Percentiles rank a stretch among this genome's conserved stretches.
phyloP scores from a whole-genome alignment of 1,140 invertebrate species.

The Physella acuta region DNA sequence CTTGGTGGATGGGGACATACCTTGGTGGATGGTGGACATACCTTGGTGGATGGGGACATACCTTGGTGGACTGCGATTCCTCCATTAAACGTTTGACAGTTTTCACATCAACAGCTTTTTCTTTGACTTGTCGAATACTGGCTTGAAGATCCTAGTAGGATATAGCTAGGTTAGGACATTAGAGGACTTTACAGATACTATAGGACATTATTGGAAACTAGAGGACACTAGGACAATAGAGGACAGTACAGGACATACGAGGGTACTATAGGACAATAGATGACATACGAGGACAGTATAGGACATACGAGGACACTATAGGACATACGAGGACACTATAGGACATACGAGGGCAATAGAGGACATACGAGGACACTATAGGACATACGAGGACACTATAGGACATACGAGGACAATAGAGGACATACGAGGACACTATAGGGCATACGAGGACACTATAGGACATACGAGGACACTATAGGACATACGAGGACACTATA shows the following conservation, averaged over 20 bases:
- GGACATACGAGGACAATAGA: not conserved
- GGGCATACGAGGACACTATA: not conserved
- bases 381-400: not conserved
- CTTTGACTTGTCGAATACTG: not conserved
- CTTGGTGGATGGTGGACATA: not conserved
- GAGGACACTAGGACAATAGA: not conserved
- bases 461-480: not conserved
- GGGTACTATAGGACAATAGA: not conserved
- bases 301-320: not conserved
- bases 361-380: not conserved
- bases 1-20: too few species aligned
- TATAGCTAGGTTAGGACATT: too few species aligned
- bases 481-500: not conserved
- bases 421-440: not conserved
- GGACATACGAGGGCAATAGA: not conserved
- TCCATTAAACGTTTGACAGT: conserved; percentile 9
- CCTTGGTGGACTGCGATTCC: not conserved
- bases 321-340: not conserved
- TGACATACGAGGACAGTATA: not conserved
- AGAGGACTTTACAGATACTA: not conserved
- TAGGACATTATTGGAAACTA: not conserved
- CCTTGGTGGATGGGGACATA: not conserved
- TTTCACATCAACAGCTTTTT: conserved; percentile 1
- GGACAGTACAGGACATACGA: not conserved
- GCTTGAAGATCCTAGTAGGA: not conserved